phyloP scores from a whole-genome alignment of 2,888 invertebrate species.

The Molanna angustata region DNA sequence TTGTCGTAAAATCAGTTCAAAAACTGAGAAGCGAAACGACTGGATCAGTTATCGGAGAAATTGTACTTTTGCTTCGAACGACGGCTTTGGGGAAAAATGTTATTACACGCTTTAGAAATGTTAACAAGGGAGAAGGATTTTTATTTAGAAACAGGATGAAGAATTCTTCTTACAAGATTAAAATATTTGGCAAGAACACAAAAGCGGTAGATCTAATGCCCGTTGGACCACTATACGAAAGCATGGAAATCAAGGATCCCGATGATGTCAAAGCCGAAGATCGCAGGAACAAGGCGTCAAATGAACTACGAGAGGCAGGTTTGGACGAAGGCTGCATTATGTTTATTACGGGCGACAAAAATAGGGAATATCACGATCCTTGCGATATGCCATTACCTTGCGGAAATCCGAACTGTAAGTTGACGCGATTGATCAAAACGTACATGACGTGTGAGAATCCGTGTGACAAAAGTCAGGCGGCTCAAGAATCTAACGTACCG shows the following conservation, averaged over 20 bases:
- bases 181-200: constrained; percentile 8
- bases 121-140: constrained; percentile 7
- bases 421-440: constrained; percentile 15
- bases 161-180: constrained; percentile 12
- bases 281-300: constrained; percentile 5
- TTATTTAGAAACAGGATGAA: constrained; percentile 9
- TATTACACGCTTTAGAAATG: constrained; percentile 49
- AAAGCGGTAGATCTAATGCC: constrained; percentile 2
- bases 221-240: constrained; percentile 15
- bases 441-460: too few species aligned
- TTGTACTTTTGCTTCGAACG: constrained; percentile 49
- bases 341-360: constrained; percentile 19
- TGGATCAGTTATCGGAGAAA: constrained; percentile 41
- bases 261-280: constrained; percentile 9
- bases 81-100: constrained; percentile 52
- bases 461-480: too few species aligned
- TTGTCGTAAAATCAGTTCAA: constrained; percentile 6
- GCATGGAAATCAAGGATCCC: constrained; percentile 16
- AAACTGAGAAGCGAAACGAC: constrained; percentile 9
- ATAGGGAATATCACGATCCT: background rate
- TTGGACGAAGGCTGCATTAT: constrained; percentile 13
- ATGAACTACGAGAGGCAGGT: constrained; percentile 13
- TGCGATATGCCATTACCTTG: constrained; percentile 12
- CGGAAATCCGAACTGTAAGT: constrained; percentile 17
- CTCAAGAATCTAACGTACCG: too few species aligned